Evolutionary conservation across 2,888 invertebrate species (phyloP).

Genomic region (Polyommatus icarus): DNA sequence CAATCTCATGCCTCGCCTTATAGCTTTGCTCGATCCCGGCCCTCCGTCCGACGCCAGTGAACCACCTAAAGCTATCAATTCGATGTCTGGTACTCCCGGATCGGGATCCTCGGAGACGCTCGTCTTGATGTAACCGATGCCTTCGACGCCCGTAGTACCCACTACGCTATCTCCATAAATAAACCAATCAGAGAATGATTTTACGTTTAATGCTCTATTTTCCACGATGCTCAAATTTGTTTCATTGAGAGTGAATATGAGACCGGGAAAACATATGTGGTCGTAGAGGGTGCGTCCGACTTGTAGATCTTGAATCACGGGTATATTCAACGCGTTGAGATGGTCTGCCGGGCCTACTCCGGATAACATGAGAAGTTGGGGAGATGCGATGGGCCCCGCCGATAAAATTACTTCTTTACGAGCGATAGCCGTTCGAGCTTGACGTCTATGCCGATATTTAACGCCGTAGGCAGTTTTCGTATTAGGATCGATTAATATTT

Average conservation of each 20-base stretch:
- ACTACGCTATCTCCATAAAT: slow-evolving; percentile 67
- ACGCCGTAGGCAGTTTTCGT: slow-evolving; percentile 85
- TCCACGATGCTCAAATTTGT: slow-evolving; percentile 63
- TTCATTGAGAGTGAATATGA: slow-evolving; percentile 65
- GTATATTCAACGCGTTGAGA: slow-evolving; percentile 76
- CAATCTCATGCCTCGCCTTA: slow-evolving; percentile 79
- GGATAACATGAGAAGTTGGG: slow-evolving; percentile 94
- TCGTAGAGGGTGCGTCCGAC: slow-evolving; percentile 85
- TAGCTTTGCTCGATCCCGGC: slow-evolving; percentile 58
- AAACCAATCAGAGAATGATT: slow-evolving; percentile 55
- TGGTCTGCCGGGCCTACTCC: slow-evolving; percentile 83
- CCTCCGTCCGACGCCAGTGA: slow-evolving; percentile 83
- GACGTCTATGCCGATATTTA: slow-evolving; percentile 79
- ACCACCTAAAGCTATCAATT: slow-evolving; percentile 82
- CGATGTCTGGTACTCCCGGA: slow-evolving; percentile 82
- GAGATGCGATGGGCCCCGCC: slow-evolving; percentile 93
- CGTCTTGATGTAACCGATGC: slow-evolving; percentile 83
- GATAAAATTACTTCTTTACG: slow-evolving; percentile 91
- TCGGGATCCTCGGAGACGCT: slow-evolving; percentile 77
- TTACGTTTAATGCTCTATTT: slow-evolving; percentile 46
- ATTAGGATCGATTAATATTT: slow-evolving; percentile 82
- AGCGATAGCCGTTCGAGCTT: slow-evolving; percentile 75
- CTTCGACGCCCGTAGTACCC: slow-evolving; percentile 83
- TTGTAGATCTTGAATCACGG: slow-evolving; percentile 82
- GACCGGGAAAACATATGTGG: slow-evolving; percentile 78